Evolutionary conservation across 2,888 invertebrate genomes (phyloP).

Genomic region (Peribatodes rhomboidaria): DNA sequence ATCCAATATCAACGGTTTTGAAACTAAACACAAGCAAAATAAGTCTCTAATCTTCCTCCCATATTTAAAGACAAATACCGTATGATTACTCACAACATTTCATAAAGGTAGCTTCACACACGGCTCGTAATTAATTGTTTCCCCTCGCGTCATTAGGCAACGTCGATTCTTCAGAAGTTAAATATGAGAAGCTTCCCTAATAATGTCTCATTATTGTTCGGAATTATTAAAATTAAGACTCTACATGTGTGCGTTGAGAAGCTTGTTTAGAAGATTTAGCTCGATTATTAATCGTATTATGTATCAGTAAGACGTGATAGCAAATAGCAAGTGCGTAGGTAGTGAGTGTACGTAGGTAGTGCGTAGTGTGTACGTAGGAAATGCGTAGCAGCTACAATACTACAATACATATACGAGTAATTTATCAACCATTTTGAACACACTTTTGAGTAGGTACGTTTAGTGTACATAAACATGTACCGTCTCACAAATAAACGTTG

Average conservation of each 20-base stretch:
- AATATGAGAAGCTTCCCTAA: conserved; percentile 73
- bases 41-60: conserved; percentile 10
- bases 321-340: no score
- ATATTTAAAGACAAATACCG: conserved; percentile 30
- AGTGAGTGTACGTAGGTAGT: not conserved
- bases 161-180: conserved; percentile 80
- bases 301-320: no score
- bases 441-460: no score
- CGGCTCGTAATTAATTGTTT: conserved; percentile 32
- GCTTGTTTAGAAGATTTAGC: conserved; percentile 46
- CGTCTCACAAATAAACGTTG: no score
- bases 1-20: not conserved
- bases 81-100: conserved; percentile 41
- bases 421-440: no score
- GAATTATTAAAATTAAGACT: conserved; percentile 74
- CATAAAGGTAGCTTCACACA: conserved; percentile 41
- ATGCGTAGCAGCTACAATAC: no score
- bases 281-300: conserved; percentile 45
- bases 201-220: conserved; percentile 80
- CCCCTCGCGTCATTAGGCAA: conserved; percentile 71
- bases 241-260: conserved; percentile 43
- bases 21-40: not conserved
- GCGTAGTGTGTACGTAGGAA: no score
- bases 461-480: no score
- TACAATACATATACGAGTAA: no score